Percentiles rank a stretch among this genome's conserved stretches.
These are phyloP conservation scores for Neodontobutis hainanensis DNA, from an alignment of 2,113 vertebrate genomes.

Conservation along the genomic window DNA sequence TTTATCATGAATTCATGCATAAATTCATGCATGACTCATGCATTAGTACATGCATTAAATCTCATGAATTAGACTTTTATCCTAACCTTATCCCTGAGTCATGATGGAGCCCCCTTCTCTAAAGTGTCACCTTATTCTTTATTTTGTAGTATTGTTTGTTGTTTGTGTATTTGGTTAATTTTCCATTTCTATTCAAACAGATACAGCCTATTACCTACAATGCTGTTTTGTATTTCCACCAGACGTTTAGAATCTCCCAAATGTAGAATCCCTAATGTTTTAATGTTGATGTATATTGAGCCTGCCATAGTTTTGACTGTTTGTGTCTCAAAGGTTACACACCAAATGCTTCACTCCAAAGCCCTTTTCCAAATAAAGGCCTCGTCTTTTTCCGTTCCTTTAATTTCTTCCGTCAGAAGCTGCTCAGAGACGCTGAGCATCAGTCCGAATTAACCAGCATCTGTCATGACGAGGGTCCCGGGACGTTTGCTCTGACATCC, in stretches of 20 bases:
- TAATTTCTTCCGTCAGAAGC: slow-evolving; percentile 44
- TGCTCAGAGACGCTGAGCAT: slow-evolving; percentile 43
- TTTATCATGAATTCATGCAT: too few relatives aligned
- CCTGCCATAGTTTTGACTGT: slow-evolving; percentile 52
- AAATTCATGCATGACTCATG: too few relatives aligned
- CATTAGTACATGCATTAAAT: too few relatives aligned
- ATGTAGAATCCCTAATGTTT: background rate
- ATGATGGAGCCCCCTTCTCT: too few relatives aligned
- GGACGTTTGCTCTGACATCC: slow-evolving; percentile 33
- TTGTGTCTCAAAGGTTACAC: slow-evolving; percentile 35
- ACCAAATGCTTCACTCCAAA: slow-evolving; percentile 49
- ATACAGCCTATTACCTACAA: too few relatives aligned
- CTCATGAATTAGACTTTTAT: too few relatives aligned
- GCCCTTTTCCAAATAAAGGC: slow-evolving; percentile 58
- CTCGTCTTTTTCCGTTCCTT: slow-evolving; percentile 50
- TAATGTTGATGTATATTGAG: slow-evolving; percentile 53
- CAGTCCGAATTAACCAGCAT: slow-evolving; percentile 62
- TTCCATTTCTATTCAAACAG: too few relatives aligned
- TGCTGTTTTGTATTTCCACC: background rate
- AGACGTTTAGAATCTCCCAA: background rate
- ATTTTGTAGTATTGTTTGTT: too few relatives aligned
- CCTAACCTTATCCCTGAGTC: too few relatives aligned
- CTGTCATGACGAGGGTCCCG: slow-evolving; percentile 65
- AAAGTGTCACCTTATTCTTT: too few relatives aligned
- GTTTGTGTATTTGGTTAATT: too few relatives aligned